These are phyloP conservation scores for Drosophila nr. perissopoda DNA, from an alignment of 2,888 invertebrate genomes.

Conservation along the genomic window DNA sequence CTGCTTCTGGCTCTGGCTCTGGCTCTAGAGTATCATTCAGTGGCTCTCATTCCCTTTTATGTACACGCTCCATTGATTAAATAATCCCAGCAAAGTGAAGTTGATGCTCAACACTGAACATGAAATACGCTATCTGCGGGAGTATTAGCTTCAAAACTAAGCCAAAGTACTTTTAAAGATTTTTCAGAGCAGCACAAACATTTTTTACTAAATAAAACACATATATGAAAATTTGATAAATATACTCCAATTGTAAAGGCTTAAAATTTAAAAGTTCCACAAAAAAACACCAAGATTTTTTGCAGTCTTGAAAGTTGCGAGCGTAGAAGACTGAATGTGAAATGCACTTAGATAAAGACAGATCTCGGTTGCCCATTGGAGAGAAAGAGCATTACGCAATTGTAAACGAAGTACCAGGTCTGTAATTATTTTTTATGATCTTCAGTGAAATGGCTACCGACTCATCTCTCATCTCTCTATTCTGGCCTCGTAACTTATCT, in stretches of 20 bases:
- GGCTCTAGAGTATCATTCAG: constrained; percentile 59
- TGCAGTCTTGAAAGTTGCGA: neutral
- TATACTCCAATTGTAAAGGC: neutral
- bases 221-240: neutral
- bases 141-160: neutral
- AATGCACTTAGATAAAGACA: neutral
- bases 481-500: constrained; percentile 34
- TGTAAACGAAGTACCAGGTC: constrained; percentile 40
- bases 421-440: constrained; percentile 79
- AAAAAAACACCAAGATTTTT: neutral
- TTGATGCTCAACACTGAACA: constrained; percentile 6
- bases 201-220: neutral
- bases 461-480: constrained; percentile 29
- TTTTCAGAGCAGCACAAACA: neutral
- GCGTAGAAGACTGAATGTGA: neutral
- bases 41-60: constrained; percentile 63
- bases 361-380: neutral
- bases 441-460: constrained; percentile 69
- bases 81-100: constrained; percentile 53
- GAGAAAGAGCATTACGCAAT: constrained; percentile 46
- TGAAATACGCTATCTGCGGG: constrained; percentile 41
- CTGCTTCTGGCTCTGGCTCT: neutral
- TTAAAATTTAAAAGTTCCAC: neutral
- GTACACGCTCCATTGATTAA: constrained; percentile 72
- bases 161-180: neutral